Conservation (phyloP, 1,140 invertebrate genomes). For the Hyles euphorbiae region DNA sequence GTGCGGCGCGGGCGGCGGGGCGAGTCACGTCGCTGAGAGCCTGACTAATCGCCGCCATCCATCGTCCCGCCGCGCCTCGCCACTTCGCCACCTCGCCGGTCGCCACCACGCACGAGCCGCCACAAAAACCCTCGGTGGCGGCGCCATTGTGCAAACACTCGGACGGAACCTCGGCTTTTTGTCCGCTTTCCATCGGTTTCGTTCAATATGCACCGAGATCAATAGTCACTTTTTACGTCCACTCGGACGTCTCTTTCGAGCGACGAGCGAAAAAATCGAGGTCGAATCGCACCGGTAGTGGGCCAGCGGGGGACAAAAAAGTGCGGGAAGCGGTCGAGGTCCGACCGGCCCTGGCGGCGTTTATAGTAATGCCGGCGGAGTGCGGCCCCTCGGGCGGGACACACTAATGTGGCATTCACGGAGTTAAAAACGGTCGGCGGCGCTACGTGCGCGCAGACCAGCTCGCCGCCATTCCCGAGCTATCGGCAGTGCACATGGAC, state of each 20-base stretch:
- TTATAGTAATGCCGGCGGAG: no score
- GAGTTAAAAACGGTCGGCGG: no score
- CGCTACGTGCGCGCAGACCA: no score
- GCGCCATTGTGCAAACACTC: background rate
- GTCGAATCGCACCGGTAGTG: background rate
- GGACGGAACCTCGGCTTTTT: background rate
- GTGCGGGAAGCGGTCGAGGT: background rate
- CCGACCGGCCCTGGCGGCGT: background rate
- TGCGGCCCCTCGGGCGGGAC: no score
- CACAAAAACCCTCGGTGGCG: background rate
- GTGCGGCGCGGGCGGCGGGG: background rate
- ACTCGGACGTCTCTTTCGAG: background rate
- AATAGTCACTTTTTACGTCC: background rate
- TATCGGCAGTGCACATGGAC: no score
- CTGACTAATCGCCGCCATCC: background rate
- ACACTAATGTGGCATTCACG: no score
- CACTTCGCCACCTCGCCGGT: background rate
- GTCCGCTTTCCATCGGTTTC: slow-evolving; percentile 1
- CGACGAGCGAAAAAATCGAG: slow-evolving; percentile 1
- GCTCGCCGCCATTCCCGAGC: no score
- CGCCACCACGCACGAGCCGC: background rate
- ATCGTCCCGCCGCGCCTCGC: background rate
- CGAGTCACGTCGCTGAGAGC: background rate
- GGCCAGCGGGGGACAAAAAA: background rate
- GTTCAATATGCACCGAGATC: slow-evolving; percentile 5